Base-by-base conservation (phyloP, 2,797 vertebrate species). In the Eospalax fontanierii region DNA sequence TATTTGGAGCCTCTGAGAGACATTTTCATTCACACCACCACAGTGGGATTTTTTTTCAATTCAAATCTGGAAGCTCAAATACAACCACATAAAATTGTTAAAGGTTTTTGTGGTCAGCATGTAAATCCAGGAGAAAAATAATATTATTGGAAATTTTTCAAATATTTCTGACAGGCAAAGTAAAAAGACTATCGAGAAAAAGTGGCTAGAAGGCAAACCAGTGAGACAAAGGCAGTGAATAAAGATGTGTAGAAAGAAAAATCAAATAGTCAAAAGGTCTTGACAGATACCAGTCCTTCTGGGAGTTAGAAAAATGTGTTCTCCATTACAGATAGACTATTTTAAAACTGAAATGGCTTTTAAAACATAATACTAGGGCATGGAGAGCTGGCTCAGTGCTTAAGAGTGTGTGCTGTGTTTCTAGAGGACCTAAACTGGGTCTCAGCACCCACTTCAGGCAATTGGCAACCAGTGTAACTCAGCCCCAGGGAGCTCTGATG, bases 71-170 rank as follows among this genome's bases (percentile, higher is more conserved):
- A 93, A 91, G 59, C 0, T 2, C 50, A 80, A 70, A 93, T 65
- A 15, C 1, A 19, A 82, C 1, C 71, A 76, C 19, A 82, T 82
- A 87, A 85, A 89, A 83, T 68, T n/a, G 7, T 33, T 73, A 54
- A 43, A 75, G 7, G 40, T 87, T 93, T n/a, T 89, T 95, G 15
- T 79, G 38, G 19, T 22, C 87, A 90, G 80, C 50, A 75, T 19
- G 54, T 30, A 85, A 73, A 93, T 85, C 78, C 18, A 92, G 35
- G 43, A 90, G 43, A 71, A 16, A 93, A 93, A 61, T 71, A 95
- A 50, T 63, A 83, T 8, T 40, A 90, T 75, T 90, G 40, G 38
- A 92, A 92, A 38, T 43, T 50, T 43, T 88, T 90, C 33, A 95
- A 96, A 83, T 79, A 89, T 33, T 87, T 35, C 65, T 65, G 33